Conservation (phyloP, 2,888 invertebrate genomes). For the Sceliomorpha sp. region DNA sequence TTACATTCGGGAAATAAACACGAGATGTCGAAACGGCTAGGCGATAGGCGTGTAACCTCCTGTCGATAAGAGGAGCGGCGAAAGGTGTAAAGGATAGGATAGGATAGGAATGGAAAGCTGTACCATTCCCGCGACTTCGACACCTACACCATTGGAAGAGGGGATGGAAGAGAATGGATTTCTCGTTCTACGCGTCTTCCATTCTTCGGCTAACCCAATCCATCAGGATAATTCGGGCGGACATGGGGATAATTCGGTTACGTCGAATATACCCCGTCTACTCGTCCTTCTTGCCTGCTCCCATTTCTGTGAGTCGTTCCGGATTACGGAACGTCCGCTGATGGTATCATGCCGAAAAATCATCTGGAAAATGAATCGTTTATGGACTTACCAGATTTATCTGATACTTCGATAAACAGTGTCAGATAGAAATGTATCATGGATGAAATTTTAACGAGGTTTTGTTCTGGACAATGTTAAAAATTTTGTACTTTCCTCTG, state of each 20-base stretch:
- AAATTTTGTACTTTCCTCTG: too few species aligned
- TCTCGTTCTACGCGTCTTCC: constrained; percentile 20
- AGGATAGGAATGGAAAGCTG: constrained; percentile 22
- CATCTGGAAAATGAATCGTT: constrained; percentile 10
- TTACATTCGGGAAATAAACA: constrained; percentile 8
- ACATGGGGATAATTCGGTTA: constrained; percentile 67
- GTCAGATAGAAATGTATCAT: too few species aligned
- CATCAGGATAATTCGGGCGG: constrained; percentile 66
- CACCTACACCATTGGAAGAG: constrained; percentile 24
- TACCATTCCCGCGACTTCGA: constrained; percentile 22
- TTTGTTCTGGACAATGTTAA: too few species aligned
- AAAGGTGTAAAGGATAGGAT: neutral
- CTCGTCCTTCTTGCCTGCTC: constrained; percentile 31
- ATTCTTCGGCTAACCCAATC: constrained; percentile 62
- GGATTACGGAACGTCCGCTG: constrained; percentile 27
- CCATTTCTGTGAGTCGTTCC: constrained; percentile 28
- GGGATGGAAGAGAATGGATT: too few species aligned
- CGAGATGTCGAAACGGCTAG: too few species aligned
- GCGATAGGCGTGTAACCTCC: too few species aligned
- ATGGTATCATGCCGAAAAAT: constrained; percentile 14
- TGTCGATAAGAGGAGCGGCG: too few species aligned
- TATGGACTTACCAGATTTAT: neutral
- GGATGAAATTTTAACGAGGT: constrained; percentile 1
- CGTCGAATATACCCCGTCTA: constrained; percentile 47
- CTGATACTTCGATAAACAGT: too few species aligned